These are phyloP conservation scores for Clepsis dumicolana DNA, from an alignment of 2,888 invertebrate genomes.

Conservation along the genomic window DNA sequence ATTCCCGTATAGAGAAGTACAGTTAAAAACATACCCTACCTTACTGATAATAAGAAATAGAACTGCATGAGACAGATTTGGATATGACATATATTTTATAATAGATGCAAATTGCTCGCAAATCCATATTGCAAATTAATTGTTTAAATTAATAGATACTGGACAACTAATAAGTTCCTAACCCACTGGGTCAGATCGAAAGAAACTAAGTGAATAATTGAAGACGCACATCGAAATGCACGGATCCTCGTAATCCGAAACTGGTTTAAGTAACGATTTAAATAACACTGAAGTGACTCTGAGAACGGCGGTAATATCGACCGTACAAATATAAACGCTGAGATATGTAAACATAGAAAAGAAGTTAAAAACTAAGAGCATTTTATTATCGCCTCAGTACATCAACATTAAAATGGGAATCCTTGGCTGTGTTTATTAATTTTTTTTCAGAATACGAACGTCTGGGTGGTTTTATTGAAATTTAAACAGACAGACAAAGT, in stretches of 20 bases:
- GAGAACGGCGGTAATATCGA: neutral
- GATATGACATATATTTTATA: no score
- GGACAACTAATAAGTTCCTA: no score
- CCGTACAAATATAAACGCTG: neutral
- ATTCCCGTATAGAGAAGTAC: no score
- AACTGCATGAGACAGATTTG: no score
- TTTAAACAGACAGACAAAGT: conserved; percentile 65
- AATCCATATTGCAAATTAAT: no score
- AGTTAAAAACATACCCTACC: no score
- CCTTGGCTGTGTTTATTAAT: conserved; percentile 47
- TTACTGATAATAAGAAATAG: no score
- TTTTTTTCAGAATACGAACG: conserved; percentile 56
- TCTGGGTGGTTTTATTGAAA: conserved; percentile 65
- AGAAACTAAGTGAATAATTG: neutral
- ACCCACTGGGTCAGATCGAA: neutral
- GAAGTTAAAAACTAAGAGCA: conserved; percentile 2
- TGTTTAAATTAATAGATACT: no score
- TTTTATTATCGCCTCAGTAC: conserved; percentile 12
- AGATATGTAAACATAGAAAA: conserved; percentile 2
- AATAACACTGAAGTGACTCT: neutral
- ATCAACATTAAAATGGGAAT: conserved; percentile 16
- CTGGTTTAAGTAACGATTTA: neutral
- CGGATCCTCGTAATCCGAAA: neutral
- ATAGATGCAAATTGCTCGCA: no score
- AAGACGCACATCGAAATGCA: no score